Base-by-base conservation (phyloP, 2,113 vertebrate genomes). In the Pongo abelii region DNA sequence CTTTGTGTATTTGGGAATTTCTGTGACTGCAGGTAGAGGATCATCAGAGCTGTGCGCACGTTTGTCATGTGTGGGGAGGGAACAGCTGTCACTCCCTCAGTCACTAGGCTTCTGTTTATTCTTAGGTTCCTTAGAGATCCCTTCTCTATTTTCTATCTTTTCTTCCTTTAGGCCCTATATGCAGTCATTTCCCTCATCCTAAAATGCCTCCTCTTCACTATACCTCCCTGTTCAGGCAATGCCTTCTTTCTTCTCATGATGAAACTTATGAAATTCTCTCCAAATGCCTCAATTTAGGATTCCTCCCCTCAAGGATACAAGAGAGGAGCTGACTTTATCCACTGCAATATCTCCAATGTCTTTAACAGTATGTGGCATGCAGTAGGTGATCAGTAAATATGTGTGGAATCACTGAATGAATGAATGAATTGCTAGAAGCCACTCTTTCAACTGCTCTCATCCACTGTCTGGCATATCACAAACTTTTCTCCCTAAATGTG, bases 11-110 rank as follows among this genome's bases (percentile, higher is more conserved):
- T 64, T 84, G 61, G n/a, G 18, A 67, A 67, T 67, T 84, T 38
- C 30, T 6, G 2, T 20, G 55, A 57, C 11, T 30, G 11, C 6
- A 30, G 43, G 2, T 2, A 6, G 25, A 89, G 1, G 18, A 4
- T 20, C 8, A 6, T 8, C 5, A 11, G 30, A 32, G 25, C 4
- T 1, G 0, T 3, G 2, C 7, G 32, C 17, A n/a, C 1, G 2
- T 74, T 75, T 74, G 16, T 9, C 32, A 12, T 14, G 38, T 38
- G 30, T 5, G 38, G 5, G 9, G 55, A 43, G 10, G 61, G 61
- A 64, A 10, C 10, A 12, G 7, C 25, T 18, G 8, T 1, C 1
- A 0, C 9, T 52, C 57, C 18, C 7, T 8, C 23, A 32, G 59
- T 6, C 2, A 25, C 11, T 4, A 0, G 43, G 6, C 4, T 81